These are phyloP conservation scores for Mustela nigripes DNA, from an alignment of 2,113 vertebrate species.

Conservation along the genomic window DNA sequence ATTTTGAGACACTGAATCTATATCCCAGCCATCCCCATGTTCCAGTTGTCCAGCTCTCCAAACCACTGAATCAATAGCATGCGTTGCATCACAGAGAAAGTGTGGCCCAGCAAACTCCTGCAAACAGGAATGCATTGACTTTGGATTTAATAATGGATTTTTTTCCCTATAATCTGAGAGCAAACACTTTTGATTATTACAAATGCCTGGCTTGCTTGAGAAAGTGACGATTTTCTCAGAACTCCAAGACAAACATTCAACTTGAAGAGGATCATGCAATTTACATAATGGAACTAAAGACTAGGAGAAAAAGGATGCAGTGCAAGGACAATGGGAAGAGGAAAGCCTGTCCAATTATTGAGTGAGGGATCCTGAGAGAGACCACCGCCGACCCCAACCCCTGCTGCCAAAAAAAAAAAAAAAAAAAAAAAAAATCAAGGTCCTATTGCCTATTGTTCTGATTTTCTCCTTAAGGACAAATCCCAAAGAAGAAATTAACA, in stretches of 20 bases:
- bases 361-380: not conserved
- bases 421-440: not conserved
- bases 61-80: not conserved
- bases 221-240: slow-evolving; percentile 33
- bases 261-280: not conserved
- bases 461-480: not conserved
- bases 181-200: not conserved
- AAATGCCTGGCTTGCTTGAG: slow-evolving; percentile 7
- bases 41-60: not conserved
- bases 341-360: not conserved
- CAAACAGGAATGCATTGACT: not conserved
- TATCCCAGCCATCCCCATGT: not conserved
- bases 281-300: not conserved
- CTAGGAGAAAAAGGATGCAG: not conserved
- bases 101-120: not conserved
- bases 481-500: not conserved
- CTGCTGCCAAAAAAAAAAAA: not conserved
- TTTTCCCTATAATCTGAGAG: not conserved
- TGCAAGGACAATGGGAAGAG: not conserved
- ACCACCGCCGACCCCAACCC: not conserved
- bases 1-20: not conserved
- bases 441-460: not conserved
- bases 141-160: slow-evolving; percentile 24
- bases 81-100: not conserved
- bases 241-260: not conserved